phyloP scores from a whole-genome alignment of 2,888 invertebrate genomes.

The Epistrophella euchroma region DNA sequence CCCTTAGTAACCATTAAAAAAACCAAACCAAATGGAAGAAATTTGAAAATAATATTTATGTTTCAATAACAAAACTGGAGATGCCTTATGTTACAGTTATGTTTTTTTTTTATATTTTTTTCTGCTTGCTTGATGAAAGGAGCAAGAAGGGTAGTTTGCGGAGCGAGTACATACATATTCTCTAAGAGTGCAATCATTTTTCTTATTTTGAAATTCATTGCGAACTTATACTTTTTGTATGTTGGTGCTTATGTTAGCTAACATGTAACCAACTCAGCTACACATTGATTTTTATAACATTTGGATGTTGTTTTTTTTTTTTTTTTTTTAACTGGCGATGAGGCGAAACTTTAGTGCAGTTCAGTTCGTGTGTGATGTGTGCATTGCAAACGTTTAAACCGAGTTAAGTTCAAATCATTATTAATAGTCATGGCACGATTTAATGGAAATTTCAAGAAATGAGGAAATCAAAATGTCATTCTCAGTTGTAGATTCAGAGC shows the following conservation, averaged over 20 bases:
- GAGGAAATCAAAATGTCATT: background rate
- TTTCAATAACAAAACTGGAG: slow-evolving; percentile 30
- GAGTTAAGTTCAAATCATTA: background rate
- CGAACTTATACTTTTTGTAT: slow-evolving; percentile 23
- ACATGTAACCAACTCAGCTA: background rate
- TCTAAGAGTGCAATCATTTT: slow-evolving; percentile 21
- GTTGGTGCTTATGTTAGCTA: background rate
- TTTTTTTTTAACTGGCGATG: background rate
- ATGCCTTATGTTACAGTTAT: slow-evolving; percentile 27
- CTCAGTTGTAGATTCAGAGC: background rate
- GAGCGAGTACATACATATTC: background rate
- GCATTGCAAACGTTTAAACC: background rate
- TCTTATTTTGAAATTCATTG: slow-evolving; percentile 43
- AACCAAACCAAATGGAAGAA: slow-evolving; percentile 31
- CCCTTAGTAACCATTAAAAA: slow-evolving; percentile 19
- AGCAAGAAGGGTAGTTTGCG: background rate
- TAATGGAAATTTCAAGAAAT: background rate
- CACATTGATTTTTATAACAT: slow-evolving; percentile 22
- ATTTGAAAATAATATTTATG: slow-evolving; percentile 46
- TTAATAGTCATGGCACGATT: background rate
- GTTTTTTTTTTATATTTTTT: background rate
- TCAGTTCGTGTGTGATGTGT: too few species aligned
- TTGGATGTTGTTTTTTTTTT: background rate
- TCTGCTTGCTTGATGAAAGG: background rate
- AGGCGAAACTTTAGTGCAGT: slow-evolving; percentile 2